A percentile compares a stretch with the other conserved stretches of the same genome.
Evolutionary conservation across 1,140 invertebrate genomes (phyloP).

Genomic region (Drosophila sp.): DNA sequence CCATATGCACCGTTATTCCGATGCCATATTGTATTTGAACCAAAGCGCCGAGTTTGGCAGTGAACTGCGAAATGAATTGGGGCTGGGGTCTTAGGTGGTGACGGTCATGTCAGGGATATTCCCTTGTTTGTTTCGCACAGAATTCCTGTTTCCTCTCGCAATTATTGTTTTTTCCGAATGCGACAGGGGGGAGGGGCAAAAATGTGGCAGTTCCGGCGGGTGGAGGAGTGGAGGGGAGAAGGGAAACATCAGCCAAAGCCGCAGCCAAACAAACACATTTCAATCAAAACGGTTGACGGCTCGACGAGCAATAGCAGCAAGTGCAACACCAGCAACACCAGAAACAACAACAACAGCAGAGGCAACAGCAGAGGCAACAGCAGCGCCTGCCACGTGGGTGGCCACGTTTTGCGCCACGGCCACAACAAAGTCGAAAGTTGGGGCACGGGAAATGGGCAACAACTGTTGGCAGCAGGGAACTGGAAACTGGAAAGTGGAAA

Average conservation of each 20-base stretch:
- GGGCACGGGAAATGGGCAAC: background rate
- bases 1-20: constrained; percentile 56
- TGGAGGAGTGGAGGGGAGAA: background rate
- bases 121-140: constrained; percentile 51
- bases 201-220: no score
- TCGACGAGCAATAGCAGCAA: constrained; percentile 42
- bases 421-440: constrained; percentile 31
- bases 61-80: constrained; percentile 5
- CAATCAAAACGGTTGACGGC: constrained; percentile 72
- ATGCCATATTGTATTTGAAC: constrained; percentile 46
- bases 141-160: constrained; percentile 56
- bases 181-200: background rate
- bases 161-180: constrained; percentile 60
- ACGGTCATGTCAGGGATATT: constrained; percentile 45
- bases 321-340: constrained; percentile 18
- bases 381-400: constrained; percentile 57
- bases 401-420: constrained; percentile 45
- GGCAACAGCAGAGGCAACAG: constrained; percentile 1
- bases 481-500: background rate
- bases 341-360: constrained; percentile 3
- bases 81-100: background rate
- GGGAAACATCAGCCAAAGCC: constrained; percentile 44
- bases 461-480: constrained; percentile 5
- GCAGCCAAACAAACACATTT: constrained; percentile 81
- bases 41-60: constrained; percentile 28